A percentile compares a stretch with the other conserved stretches of the same genome.
Conservation (phyloP, 1,140 invertebrate species). For the Zaprionus davidi region DNA sequence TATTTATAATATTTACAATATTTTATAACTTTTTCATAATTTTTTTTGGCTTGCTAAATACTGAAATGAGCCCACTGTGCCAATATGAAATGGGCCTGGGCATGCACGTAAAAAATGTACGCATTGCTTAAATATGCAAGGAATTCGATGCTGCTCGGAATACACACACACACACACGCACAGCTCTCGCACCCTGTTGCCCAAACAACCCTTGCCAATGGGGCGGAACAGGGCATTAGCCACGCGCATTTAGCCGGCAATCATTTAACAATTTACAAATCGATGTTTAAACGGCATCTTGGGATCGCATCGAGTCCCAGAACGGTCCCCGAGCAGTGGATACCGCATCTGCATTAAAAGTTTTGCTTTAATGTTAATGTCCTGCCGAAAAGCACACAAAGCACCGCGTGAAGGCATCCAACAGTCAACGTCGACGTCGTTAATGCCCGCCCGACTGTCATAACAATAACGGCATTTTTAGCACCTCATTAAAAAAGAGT, state of each 20-base stretch:
- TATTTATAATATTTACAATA: slow-evolving; percentile 3
- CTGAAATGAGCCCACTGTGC: neutral
- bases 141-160: slow-evolving; percentile 62
- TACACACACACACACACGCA: slow-evolving; percentile 27
- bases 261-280: slow-evolving; percentile 83
- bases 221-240: slow-evolving; percentile 63
- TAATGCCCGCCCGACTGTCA: slow-evolving; percentile 74
- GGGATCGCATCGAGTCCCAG: slow-evolving; percentile 16
- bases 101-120: slow-evolving; percentile 54
- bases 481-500: slow-evolving; percentile 83
- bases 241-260: slow-evolving; percentile 77
- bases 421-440: slow-evolving; percentile 37
- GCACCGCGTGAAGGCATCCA: slow-evolving; percentile 28
- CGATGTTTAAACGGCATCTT: slow-evolving; percentile 77
- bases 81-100: neutral
- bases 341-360: slow-evolving; percentile 47
- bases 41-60: neutral
- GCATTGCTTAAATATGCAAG: slow-evolving; percentile 67
- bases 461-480: slow-evolving; percentile 82
- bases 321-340: neutral
- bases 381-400: slow-evolving; percentile 50
- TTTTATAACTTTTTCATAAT: neutral
- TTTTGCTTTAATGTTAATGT: slow-evolving; percentile 65
- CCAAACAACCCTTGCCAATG: slow-evolving; percentile 67
- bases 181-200: neutral